Conservation (phyloP, 1,140 invertebrate species). For the Steinernema khuongi region DNA sequence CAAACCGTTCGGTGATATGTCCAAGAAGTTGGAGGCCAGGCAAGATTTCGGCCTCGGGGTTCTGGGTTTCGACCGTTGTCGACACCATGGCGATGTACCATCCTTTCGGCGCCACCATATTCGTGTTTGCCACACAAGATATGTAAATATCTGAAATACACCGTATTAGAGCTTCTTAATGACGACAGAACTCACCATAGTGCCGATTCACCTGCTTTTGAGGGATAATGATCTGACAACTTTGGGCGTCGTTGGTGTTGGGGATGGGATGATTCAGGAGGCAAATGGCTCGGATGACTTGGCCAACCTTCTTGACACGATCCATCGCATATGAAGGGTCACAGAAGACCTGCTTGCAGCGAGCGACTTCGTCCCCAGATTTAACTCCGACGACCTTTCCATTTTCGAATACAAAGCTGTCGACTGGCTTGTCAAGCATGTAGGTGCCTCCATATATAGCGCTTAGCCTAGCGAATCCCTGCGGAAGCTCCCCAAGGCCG, state of each 20-base stretch:
- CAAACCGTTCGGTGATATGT: slow-evolving; percentile 86
- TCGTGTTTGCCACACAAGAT: slow-evolving; percentile 88
- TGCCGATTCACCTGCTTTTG: slow-evolving; percentile 83
- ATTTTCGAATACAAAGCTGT: slow-evolving; percentile 84
- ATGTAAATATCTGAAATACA: slow-evolving; percentile 82
- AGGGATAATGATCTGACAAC: slow-evolving; percentile 98
- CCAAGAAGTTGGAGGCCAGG: slow-evolving; percentile 87
- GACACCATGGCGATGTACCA: slow-evolving; percentile 99
- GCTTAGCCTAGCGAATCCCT: slow-evolving; percentile 93
- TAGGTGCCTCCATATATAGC: slow-evolving; percentile 99
- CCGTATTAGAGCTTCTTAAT: slow-evolving; percentile 10
- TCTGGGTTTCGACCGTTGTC: slow-evolving; percentile 93
- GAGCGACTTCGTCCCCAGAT: slow-evolving; percentile 82
- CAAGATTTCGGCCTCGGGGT: slow-evolving; percentile 88
- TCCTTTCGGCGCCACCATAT: slow-evolving; percentile 90
- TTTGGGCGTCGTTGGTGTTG: slow-evolving; percentile 88
- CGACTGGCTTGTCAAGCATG: slow-evolving; percentile 96
- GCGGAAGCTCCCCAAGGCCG: slow-evolving; percentile 93
- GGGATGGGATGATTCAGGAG: slow-evolving; percentile 92
- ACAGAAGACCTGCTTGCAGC: slow-evolving; percentile 96
- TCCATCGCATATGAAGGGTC: slow-evolving; percentile 87
- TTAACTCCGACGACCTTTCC: slow-evolving; percentile 84
- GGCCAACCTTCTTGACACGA: slow-evolving; percentile 67
- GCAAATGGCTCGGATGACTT: slow-evolving; percentile 90
- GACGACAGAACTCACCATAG: slow-evolving; percentile 62